These are phyloP conservation scores for Gallirallus australis DNA, from an alignment of 2,797 vertebrate genomes.

Conservation along the genomic window DNA sequence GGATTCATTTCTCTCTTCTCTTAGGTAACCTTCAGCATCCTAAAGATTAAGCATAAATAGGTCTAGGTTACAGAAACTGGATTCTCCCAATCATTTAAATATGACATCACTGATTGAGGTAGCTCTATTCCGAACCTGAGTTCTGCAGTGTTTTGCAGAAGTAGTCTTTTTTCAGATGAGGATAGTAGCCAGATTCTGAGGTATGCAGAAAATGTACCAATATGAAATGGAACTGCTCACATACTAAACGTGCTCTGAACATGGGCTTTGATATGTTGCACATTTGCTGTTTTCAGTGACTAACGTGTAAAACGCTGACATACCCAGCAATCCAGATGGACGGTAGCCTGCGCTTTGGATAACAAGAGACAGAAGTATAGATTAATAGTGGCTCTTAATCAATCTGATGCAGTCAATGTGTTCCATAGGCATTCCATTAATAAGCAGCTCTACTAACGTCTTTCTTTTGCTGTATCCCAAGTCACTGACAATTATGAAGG, in stretches of 20 bases:
- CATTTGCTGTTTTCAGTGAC: background rate
- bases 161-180: background rate
- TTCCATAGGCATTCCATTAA: background rate
- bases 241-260: background rate
- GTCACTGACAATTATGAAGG: background rate
- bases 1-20: background rate
- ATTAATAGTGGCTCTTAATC: conserved; percentile 38
- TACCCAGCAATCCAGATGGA: background rate
- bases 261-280: background rate
- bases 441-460: background rate
- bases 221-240: background rate
- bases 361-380: background rate
- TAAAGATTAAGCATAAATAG: background rate
- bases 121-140: background rate
- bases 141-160: background rate
- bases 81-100: background rate
- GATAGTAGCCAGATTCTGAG: background rate
- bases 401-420: background rate
- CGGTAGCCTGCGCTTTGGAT: background rate
- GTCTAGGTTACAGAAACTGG: background rate
- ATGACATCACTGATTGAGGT: rapidly evolving
- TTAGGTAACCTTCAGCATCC: background rate
- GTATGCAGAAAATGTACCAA: background rate
- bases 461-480: background rate
- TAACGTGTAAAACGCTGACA: background rate